A percentile compares a stretch with the other conserved stretches of the same genome.
These are phyloP conservation scores for Nomada ruficornis DNA, from an alignment of 2,888 invertebrate species.

Conservation along the genomic window DNA sequence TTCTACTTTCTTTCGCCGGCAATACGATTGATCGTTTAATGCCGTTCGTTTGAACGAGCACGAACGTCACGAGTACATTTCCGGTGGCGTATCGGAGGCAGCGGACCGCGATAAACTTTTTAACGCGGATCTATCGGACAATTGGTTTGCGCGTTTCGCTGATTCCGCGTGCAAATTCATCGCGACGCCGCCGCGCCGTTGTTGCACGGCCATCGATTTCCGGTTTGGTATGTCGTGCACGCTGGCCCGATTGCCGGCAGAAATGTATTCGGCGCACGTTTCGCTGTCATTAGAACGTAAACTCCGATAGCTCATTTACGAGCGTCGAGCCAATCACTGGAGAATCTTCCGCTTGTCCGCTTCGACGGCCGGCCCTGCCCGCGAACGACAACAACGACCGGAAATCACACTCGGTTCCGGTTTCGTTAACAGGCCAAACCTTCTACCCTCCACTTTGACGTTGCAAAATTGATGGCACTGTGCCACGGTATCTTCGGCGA, in stretches of 20 bases:
- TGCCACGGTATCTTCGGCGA: not conserved
- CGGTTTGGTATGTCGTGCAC: conserved; percentile 64
- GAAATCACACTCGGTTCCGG: conserved; percentile 67
- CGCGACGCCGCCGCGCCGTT: conserved; percentile 39
- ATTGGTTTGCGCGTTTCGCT: conserved; percentile 18
- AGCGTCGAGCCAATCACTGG: conserved; percentile 65
- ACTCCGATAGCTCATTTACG: conserved; percentile 72
- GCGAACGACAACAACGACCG: conserved; percentile 45
- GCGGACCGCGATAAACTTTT: conserved; percentile 53
- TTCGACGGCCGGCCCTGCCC: not conserved
- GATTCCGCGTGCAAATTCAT: conserved; percentile 51
- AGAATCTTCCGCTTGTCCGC: conserved; percentile 58
- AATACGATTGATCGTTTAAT: conserved; percentile 32
- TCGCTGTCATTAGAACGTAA: conserved; percentile 73
- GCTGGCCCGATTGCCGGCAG: conserved; percentile 61
- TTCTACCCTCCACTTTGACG: conserved; percentile 11
- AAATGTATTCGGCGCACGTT: conserved; percentile 71
- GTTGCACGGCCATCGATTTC: conserved; percentile 68
- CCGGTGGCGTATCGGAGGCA: conserved; percentile 38
- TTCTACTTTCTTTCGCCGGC: not conserved
- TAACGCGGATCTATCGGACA: conserved; percentile 35
- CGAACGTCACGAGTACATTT: conserved; percentile 39
- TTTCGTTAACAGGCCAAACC: conserved; percentile 40
- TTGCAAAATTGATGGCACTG: not conserved
- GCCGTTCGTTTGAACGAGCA: conserved; percentile 41